These are phyloP conservation scores for Rhabdornis inornatus DNA, from an alignment of 2,113 vertebrate species.

Conservation along the genomic window DNA sequence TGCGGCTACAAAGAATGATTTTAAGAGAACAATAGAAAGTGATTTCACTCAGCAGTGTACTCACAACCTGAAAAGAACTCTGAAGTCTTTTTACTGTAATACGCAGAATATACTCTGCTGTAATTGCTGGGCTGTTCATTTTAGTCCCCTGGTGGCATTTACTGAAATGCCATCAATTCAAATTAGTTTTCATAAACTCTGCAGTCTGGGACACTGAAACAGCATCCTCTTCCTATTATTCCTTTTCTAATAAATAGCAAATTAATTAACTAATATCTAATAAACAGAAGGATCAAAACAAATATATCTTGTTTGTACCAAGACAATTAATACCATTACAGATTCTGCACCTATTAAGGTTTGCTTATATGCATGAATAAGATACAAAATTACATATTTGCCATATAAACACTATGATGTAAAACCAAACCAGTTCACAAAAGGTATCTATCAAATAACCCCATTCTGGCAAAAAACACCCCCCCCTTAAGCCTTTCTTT, in stretches of 20 bases:
- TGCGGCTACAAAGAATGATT: not conserved
- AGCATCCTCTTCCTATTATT: not conserved
- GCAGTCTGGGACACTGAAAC: not conserved
- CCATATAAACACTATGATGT: not conserved
- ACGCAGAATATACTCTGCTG: not conserved
- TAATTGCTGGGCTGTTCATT: not conserved
- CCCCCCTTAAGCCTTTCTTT: not conserved
- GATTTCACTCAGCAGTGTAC: not conserved
- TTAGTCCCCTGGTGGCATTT: not conserved
- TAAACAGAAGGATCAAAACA: not conserved
- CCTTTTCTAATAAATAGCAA: not conserved
- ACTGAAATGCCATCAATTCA: not conserved
- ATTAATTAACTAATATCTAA: not conserved
- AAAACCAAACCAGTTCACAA: not conserved
- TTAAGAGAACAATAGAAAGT: not conserved
- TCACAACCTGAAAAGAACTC: not conserved
- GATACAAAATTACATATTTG: fast-evolving
- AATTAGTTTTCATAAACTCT: not conserved
- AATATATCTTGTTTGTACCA: not conserved
- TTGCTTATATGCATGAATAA: not conserved
- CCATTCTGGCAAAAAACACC: not conserved
- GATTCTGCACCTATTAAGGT: not conserved
- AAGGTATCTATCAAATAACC: not conserved
- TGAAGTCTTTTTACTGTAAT: not conserved
- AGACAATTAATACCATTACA: not conserved